Conservation (phyloP, 2,113 vertebrate genomes). For the Chauna torquata region DNA sequence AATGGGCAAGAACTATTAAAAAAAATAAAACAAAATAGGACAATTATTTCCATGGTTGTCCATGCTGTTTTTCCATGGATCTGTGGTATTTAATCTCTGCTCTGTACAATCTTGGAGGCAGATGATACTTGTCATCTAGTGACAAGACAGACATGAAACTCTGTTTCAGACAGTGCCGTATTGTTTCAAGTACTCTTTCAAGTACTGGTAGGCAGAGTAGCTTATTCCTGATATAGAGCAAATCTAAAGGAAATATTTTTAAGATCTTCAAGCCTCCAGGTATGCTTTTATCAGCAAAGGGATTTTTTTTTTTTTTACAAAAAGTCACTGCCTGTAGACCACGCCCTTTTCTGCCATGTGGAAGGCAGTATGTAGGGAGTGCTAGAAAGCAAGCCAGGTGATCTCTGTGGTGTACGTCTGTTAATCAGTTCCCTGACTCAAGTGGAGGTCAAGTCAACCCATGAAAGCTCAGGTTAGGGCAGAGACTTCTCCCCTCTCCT, state of each 20-base stretch:
- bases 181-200: background rate
- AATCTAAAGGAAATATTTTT: background rate
- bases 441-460: background rate
- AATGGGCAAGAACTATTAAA: background rate
- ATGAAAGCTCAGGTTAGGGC: background rate
- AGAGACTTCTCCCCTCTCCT: background rate
- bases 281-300: background rate
- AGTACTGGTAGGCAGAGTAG: background rate
- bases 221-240: background rate
- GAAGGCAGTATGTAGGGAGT: background rate
- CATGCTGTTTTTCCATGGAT: background rate
- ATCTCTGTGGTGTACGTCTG: background rate
- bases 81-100: background rate
- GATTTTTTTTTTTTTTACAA: background rate
- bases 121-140: background rate
- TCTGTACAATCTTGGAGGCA: rapidly evolving
- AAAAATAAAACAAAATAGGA: background rate
- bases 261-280: background rate
- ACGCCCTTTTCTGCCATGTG: background rate
- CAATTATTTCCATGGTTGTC: background rate
- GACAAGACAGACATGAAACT: background rate
- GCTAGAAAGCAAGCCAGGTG: background rate
- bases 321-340: background rate
- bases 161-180: background rate
- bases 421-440: background rate